Evolutionary conservation across 2,797 vertebrate genomes (phyloP).

Genomic region (Sebastiscus tertius): DNA sequence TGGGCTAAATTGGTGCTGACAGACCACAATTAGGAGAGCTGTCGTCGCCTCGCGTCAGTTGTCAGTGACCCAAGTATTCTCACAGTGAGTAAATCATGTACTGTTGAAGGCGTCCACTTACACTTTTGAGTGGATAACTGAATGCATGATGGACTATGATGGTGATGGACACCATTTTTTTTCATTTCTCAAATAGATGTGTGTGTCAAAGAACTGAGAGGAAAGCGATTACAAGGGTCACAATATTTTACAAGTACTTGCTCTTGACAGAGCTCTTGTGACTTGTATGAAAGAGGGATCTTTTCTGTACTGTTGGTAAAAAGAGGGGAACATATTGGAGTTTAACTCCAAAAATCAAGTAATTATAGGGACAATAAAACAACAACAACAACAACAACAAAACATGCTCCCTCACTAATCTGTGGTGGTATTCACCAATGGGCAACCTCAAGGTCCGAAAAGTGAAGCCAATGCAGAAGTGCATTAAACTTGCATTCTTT

Average conservation of each 20-base stretch:
- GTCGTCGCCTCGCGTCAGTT: constrained; percentile 57
- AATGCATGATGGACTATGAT: constrained; percentile 16
- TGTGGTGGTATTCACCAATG: background rate
- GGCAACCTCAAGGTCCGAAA: background rate
- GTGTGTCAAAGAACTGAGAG: background rate
- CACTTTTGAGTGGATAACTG: constrained; percentile 35
- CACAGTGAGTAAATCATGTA: constrained; percentile 44
- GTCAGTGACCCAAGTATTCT: constrained; percentile 66
- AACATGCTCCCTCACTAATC: background rate
- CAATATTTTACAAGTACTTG: background rate
- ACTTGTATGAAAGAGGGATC: background rate
- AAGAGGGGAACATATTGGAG: background rate
- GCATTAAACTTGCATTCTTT: too few relatives aligned
- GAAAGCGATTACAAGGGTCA: background rate
- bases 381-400: background rate
- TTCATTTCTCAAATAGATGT: background rate
- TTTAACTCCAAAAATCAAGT: background rate
- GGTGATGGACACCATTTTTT: constrained; percentile 2
- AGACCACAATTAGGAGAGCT: constrained; percentile 75
- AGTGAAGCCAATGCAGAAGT: background rate
- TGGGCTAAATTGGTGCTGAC: constrained; percentile 76
- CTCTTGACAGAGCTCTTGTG: background rate
- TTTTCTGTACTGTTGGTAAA: background rate
- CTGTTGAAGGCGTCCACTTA: constrained; percentile 15
- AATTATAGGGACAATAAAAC: background rate